These are phyloP conservation scores for Oasisia sp. DNA, from an alignment of 2,888 invertebrate genomes.

Conservation along the genomic window DNA sequence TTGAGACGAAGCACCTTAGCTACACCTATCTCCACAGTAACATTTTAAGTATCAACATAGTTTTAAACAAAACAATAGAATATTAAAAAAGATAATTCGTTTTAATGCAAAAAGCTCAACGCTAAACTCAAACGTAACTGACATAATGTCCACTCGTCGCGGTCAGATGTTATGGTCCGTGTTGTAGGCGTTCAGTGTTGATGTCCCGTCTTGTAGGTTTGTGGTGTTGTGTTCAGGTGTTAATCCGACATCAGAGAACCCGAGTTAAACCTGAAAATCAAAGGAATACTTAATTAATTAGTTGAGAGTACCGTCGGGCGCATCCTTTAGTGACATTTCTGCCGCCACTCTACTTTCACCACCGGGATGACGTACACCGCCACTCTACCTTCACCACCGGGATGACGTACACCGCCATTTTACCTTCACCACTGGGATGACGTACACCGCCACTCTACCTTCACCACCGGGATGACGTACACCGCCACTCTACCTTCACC, in stretches of 20 bases:
- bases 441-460: background rate
- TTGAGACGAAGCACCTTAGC: background rate
- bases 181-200: too few relatives aligned
- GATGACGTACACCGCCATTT: background rate
- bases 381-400: background rate
- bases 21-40: background rate
- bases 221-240: too few relatives aligned
- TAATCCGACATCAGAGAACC: background rate
- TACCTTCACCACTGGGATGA: background rate
- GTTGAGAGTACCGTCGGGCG: background rate
- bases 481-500: too few relatives aligned
- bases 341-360: background rate
- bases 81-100: too few relatives aligned
- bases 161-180: too few relatives aligned
- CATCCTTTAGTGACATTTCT: background rate
- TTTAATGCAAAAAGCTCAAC: too few relatives aligned
- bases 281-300: slow-evolving; percentile 12
- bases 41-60: too few relatives aligned
- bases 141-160: too few relatives aligned
- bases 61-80: too few relatives aligned
- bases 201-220: too few relatives aligned
- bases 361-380: background rate
- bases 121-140: too few relatives aligned
- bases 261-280: background rate
- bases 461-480: background rate